Base-by-base conservation (phyloP, 1,140 invertebrate species). In the Danaus melanippus region DNA sequence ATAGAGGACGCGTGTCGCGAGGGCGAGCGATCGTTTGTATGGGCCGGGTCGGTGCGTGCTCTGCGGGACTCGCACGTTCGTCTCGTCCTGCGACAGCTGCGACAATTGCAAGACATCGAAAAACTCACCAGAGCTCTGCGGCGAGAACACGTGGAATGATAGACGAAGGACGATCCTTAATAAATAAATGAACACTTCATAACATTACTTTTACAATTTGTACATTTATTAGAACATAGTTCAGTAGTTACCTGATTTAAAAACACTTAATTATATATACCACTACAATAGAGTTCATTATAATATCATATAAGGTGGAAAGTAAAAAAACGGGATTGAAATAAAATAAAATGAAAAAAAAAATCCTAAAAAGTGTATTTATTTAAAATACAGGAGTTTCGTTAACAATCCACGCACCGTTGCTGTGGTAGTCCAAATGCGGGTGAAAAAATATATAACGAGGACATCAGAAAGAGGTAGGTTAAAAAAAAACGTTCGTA, bases 321-420 rank as follows among this genome's bases (percentile, higher is more conserved):
- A 32, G 21, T 32, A 7, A 32, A 7, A n/a, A 32, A 32, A 32
- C 21, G 21, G 21, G 21, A 32, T 21, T 32, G 21, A 8, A 32
- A 32, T 32, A 32, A 53, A 45, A 60, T 44, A 49, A 17, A 42
- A 17, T 52, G 50, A 59, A 58, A 17, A 56, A 47, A 51, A 54
- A 7, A 12, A 57, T 76, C 71, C 77, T 79, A 79, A 80, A 77
- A 79, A 32, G 21, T 32, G 21, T 83, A 80, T 80, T 79, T 79
- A 77, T 74, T 79, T 79, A 60, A 72, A 67, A 74, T 74, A 71
- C 69, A 51, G 63, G 74, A 74, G 72, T 74, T 71, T 50, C 59
- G 75, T 69, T 75, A 82, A 84, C 74, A 79, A 74, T 78, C 77
- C 74, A 76, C 60, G 67, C 64, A 79, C 71, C 68, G 46, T 8